phyloP scores from a whole-genome alignment of 2,888 invertebrate genomes.

The Chrysina gloriosa region DNA sequence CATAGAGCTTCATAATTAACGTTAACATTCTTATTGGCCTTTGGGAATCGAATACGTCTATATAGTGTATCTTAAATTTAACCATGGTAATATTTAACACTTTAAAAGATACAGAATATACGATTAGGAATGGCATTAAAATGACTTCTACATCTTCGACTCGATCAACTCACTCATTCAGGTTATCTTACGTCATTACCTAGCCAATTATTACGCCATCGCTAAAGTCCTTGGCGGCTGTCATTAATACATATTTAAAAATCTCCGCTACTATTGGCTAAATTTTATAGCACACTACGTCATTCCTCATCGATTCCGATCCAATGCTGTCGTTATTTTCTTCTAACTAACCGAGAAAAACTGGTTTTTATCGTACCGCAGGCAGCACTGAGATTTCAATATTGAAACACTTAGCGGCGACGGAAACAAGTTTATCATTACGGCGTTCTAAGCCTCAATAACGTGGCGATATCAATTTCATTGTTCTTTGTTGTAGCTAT shows the following conservation, averaged over 20 bases:
- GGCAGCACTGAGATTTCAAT: background rate
- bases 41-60: background rate
- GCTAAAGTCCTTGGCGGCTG: conserved; percentile 7
- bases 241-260: background rate
- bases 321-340: background rate
- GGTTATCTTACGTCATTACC: conserved; percentile 16
- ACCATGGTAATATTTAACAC: background rate
- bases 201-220: conserved; percentile 22
- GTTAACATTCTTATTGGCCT: background rate
- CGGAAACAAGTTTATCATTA: conserved; percentile 19
- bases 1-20: background rate
- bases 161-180: background rate
- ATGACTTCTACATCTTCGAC: conserved; percentile 6
- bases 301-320: background rate
- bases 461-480: background rate
- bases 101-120: background rate
- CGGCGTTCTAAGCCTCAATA: background rate
- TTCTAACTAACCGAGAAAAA: background rate
- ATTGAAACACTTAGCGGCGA: background rate
- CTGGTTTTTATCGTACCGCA: conserved; percentile 8
- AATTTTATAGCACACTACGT: background rate
- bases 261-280: background rate
- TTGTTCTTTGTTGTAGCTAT: conserved; percentile 4
- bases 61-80: background rate
- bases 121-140: background rate